Percentiles rank a stretch among this genome's conserved stretches.
phyloP scores from a whole-genome alignment of 2,113 vertebrate genomes.

The Oostethus manadensis region DNA sequence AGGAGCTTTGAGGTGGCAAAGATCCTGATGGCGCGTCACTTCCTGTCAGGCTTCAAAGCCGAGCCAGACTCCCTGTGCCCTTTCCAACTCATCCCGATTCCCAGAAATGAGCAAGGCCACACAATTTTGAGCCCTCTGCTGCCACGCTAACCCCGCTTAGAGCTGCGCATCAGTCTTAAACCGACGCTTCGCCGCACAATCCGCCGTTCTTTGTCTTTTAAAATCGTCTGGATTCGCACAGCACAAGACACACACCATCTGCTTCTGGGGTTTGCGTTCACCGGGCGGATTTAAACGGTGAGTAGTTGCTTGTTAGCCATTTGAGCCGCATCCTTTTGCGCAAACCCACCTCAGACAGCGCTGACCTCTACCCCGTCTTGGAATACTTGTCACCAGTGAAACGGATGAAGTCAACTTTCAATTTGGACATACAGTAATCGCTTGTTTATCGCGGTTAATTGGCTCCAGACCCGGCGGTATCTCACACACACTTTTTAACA shows the following conservation, averaged over 20 bases:
- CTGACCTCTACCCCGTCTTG: no score
- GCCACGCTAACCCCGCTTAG: background rate
- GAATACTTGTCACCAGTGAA: background rate
- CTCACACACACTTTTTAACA: no score
- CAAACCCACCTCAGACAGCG: background rate
- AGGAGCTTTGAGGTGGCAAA: slow-evolving; percentile 35
- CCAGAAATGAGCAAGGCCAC: slow-evolving; percentile 5
- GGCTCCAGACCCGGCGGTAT: no score
- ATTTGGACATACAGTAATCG: no score
- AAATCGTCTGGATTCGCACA: slow-evolving; percentile 15
- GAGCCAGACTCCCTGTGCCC: background rate
- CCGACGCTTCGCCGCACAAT: slow-evolving; percentile 35
- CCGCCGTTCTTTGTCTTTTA: slow-evolving; percentile 23
- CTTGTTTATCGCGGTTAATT: no score
- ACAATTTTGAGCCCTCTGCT: background rate
- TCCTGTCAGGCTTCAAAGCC: slow-evolving; percentile 38
- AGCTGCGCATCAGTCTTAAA: slow-evolving; percentile 14
- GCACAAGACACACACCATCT: slow-evolving; percentile 35
- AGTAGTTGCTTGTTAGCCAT: slow-evolving; percentile 12
- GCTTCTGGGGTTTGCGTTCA: slow-evolving; percentile 28
- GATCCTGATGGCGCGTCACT: slow-evolving; percentile 29
- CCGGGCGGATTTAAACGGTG: slow-evolving; percentile 32
- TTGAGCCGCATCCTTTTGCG: slow-evolving; percentile 9
- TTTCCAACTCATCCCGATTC: slow-evolving; percentile 5
- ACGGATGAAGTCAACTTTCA: no score